Percentiles rank a stretch among this genome's conserved stretches.
These are phyloP conservation scores for Graphium colonna DNA, from an alignment of 2,888 invertebrate genomes.

Conservation along the genomic window DNA sequence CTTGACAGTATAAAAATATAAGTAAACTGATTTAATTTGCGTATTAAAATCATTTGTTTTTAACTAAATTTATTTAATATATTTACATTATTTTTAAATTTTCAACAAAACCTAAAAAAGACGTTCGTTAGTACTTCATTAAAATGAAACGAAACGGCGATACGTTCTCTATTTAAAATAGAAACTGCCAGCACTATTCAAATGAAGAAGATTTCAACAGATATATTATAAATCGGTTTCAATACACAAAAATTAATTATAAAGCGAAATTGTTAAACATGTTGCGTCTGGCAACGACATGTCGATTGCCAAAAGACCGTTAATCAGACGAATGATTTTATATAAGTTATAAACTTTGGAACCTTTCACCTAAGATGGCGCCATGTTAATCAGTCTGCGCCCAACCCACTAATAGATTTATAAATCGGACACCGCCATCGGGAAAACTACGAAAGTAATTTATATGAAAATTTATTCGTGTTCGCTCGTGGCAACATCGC, in stretches of 20 bases:
- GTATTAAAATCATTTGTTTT: too few species aligned
- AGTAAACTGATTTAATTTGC: too few species aligned
- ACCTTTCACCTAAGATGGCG: constrained; percentile 24
- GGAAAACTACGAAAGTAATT: constrained; percentile 9
- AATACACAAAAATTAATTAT: background rate
- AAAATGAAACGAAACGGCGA: too few species aligned
- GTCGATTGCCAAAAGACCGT: constrained; percentile 16
- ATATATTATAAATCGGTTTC: background rate
- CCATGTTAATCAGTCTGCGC: constrained; percentile 20
- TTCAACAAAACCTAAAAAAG: too few species aligned
- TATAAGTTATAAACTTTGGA: constrained; percentile 19
- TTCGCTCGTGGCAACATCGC: background rate
- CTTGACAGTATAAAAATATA: too few species aligned
- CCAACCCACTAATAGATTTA: constrained; percentile 19
- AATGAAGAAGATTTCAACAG: background rate
- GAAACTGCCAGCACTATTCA: background rate
- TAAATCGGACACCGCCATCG: background rate
- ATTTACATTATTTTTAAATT: too few species aligned
- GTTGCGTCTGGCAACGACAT: constrained; percentile 2
- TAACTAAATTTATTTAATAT: background rate
- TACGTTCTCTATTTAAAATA: background rate
- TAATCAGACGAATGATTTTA: constrained; percentile 18
- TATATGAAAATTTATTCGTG: constrained; percentile 5
- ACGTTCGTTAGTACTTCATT: too few species aligned
- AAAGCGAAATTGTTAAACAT: background rate